Base-by-base conservation (phyloP, 2,888 invertebrate species). In the Calephelis perditalis region DNA sequence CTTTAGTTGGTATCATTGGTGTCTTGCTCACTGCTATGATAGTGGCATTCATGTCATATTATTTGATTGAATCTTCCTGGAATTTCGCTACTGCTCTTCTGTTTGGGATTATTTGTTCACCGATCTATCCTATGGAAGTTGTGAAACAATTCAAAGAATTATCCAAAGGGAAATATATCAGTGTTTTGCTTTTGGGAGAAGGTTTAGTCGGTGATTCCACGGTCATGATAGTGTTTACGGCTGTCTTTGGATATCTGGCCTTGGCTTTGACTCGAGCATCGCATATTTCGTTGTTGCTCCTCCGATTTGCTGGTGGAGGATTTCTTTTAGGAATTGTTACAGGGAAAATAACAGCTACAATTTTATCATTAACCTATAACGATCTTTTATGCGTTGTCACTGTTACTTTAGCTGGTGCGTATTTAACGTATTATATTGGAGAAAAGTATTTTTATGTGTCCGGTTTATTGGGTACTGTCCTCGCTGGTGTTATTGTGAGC, bases 381-480 rank as follows among this genome's bases (percentile, higher is more conserved):
- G 89, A 90, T 56, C 35, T 82, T 9, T 57, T 87, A 0, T 87
- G 86, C 61, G 82, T 79, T 2, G 84, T 86, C 0, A 79, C 81
- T 0, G 77, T 87, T 0, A 88, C 87, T 0, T 57, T 86, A 4
- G 76, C 86, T 0, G 80, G 84, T 0, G 82, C 88, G 0, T 89
- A 83, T 58, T 62, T 90, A 5, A 86, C 88, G 0, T 90, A 79
- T 64, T 90, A 86, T 47, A 71, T 89, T 0, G 89, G 88, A 0
- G 89, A 90, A 65, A 86, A 87, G 70, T 86, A 81, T 63, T 66
- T 90, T 0, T 89, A 87, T 59, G 87, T 87, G 0, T 90, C 89
- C 0, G 89, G 89, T 1, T 70, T 89, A 46, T 56, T 90, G 0
- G 84, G 73, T 0, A 85, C 85, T 0, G 80, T 85, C 0, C 79